Percentiles rank a stretch among this genome's conserved stretches.
Conservation (phyloP, 2,113 vertebrate genomes). For the Anas platyrhynchos region DNA sequence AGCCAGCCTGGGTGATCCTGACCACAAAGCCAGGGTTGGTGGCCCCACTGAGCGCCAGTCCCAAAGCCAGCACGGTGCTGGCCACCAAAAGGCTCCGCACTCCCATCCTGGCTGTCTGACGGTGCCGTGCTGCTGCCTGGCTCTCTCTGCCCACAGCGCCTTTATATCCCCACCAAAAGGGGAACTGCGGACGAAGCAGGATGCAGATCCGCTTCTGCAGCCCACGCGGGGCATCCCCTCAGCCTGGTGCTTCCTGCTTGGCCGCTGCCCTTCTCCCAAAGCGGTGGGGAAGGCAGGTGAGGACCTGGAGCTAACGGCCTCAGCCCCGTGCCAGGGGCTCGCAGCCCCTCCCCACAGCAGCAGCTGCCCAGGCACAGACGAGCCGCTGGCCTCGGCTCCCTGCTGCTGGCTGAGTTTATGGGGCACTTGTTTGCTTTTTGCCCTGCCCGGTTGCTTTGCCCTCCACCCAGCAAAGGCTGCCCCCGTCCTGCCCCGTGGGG, state of each 20-base stretch:
- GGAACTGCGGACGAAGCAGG: accelerated
- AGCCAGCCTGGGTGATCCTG: constrained; percentile 75
- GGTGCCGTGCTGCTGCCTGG: background rate
- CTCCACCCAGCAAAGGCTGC: background rate
- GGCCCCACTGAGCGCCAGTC: background rate
- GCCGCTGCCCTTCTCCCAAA: accelerated
- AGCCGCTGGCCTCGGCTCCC: accelerated
- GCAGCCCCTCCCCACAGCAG: accelerated
- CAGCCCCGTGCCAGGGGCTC: accelerated
- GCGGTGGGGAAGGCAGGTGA: background rate
- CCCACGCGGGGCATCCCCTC: accelerated
- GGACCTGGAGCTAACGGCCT: background rate
- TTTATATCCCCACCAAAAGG: background rate
- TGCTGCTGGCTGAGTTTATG: background rate
- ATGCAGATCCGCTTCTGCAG: accelerated
- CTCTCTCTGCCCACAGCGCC: background rate
- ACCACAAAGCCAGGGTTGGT: constrained; percentile 67
- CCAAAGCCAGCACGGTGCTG: background rate
- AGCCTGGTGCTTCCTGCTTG: background rate
- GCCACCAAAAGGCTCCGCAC: background rate
- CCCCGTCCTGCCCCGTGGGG: accelerated
- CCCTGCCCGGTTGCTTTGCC: background rate
- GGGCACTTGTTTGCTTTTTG: accelerated
- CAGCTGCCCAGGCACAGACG: background rate
- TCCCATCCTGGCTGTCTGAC: background rate